Conservation (phyloP, 2,797 vertebrate genomes). For the Bovichtus diacanthus region DNA sequence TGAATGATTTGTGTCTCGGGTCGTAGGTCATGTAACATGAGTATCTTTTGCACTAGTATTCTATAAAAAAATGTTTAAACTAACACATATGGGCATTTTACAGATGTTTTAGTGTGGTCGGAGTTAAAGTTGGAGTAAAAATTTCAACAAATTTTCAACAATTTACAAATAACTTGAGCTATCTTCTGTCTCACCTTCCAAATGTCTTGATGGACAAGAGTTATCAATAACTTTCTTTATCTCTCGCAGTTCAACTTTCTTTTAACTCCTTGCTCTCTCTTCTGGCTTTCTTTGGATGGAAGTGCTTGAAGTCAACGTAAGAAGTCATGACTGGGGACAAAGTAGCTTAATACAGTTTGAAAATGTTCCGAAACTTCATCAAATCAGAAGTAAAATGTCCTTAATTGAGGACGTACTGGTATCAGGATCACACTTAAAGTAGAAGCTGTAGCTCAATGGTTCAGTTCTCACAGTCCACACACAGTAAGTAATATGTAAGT, state of each 20-base stretch:
- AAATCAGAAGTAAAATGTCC: neutral
- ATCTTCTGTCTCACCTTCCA: neutral
- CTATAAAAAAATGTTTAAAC: neutral
- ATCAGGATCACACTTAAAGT: neutral
- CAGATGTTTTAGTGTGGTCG: neutral
- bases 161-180: neutral
- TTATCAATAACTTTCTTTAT: too few relatives aligned
- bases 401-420: neutral
- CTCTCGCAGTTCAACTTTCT: neutral
- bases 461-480: neutral
- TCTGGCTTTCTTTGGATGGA: conserved; percentile 8
- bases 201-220: too few relatives aligned
- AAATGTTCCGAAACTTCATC: neutral
- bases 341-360: neutral
- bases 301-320: neutral
- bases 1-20: neutral
- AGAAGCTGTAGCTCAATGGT: neutral
- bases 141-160: too few relatives aligned
- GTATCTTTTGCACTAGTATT: neutral
- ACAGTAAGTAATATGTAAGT: neutral
- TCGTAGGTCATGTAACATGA: neutral
- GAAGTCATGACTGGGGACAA: neutral
- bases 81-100: neutral
- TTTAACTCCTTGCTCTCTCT: conserved; percentile 5
- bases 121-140: neutral